Percentiles rank a stretch among this genome's conserved stretches.
Conservation (phyloP, 2,888 invertebrate genomes). For the Rotaria magnacalcarata region DNA sequence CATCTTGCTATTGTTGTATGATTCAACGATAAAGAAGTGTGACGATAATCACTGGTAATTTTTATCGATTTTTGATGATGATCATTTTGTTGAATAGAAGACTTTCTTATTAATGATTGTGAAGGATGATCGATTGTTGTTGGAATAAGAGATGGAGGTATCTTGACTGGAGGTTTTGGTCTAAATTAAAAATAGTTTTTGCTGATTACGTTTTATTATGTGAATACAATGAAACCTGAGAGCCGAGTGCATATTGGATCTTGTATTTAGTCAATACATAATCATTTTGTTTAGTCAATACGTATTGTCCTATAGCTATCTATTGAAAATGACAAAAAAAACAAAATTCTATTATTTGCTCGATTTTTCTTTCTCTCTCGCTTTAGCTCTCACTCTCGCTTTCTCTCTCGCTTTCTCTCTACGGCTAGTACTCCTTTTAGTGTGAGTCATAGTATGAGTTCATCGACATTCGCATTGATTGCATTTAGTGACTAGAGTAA, state of each 20-base stretch:
- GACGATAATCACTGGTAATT: neutral
- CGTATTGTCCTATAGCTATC: neutral
- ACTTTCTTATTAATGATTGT: neutral
- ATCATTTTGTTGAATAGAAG: neutral
- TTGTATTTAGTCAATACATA: neutral
- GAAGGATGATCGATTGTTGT: neutral
- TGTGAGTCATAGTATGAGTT: neutral
- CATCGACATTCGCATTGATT: neutral
- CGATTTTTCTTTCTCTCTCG: neutral
- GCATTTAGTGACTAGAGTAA: neutral
- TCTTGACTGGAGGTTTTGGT: neutral
- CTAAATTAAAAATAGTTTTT: neutral
- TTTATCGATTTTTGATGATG: neutral
- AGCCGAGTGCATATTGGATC: neutral
- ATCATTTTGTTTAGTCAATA: neutral
- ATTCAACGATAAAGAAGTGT: neutral
- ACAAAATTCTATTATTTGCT: neutral
- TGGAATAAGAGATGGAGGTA: conserved; percentile 10
- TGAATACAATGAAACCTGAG: neutral
- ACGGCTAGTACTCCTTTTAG: neutral
- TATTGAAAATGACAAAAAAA: neutral
- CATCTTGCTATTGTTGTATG: neutral
- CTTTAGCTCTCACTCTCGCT: neutral
- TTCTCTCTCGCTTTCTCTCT: neutral
- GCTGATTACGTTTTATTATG: neutral